Evolutionary conservation across 2,888 invertebrate species (phyloP), one percentile per base, ranked within the genome.

Genomic region (Cryptus armator): DNA sequence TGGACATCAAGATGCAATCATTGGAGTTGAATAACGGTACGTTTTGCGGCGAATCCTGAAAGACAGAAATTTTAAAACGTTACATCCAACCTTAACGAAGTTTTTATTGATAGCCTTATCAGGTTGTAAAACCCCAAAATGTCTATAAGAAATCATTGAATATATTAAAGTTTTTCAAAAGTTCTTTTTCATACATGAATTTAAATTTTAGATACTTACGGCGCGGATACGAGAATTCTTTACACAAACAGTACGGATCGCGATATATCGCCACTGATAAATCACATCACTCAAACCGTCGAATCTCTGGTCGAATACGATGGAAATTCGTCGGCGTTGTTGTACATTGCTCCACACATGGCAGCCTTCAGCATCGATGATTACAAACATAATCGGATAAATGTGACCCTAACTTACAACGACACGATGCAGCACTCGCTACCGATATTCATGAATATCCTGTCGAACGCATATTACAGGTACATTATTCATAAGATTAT

Each of bases 361-460:
- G 96, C 96, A 24, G 96, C 96, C 2, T 95, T 96, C 87, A 96
- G 95, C 90, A 93, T 97, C 68, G 95, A 94, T 70, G 94, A 94
- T 12, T 96, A 95, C 86, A 92, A 94, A 74, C 48, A 87, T 32
- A 85, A 87, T 19, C 95, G 95, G 82, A 95, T 95, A 76, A 95
- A 95, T 85, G 94, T 96, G 24, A 95, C 96, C 88, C 94, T 96
- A 53, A 95, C 96, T 86, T 97, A 97, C 93, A 98, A 98, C 91
- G 97, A 97, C 91, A 97, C 97, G 0, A 96, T 96, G 90, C 96
- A 97, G 70, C 98, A 98, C 92, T 96, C 97, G 85, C 94, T 98
- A 89, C 97, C 98, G 3, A 96, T 97, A 84, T 94, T 97, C 56
- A 93, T 97, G 67, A 97, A 97, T 93, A 94, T 97, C 77, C 94